Evolutionary conservation across 1,140 invertebrate genomes (phyloP), one percentile per base, ranked within the genome.

Genomic region (Bombus polaris): DNA sequence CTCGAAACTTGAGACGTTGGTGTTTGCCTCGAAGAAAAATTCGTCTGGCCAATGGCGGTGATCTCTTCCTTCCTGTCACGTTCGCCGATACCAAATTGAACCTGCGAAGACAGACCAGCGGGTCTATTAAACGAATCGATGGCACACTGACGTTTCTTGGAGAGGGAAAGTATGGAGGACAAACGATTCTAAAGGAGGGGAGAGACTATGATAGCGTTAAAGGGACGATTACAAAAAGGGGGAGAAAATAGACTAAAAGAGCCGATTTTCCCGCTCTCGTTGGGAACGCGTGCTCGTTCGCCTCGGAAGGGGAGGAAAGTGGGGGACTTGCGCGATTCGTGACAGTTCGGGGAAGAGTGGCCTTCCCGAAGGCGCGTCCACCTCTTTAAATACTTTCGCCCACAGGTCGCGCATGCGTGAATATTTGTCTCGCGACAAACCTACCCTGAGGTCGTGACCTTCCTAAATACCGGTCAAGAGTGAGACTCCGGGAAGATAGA

Each of bases 331-430:
- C 91, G 90, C 90, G 91, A 85, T 90, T 77, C 85, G 90, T 93
- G 92, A 92, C 91, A 92, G 94, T 92, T 89, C 44, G 88, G 89
- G 88, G 88, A 91, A 91, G 86, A 93, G 90, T 94, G 93, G 93
- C 92, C 94, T 94, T 94, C 91, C 86, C 86, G 76, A 91, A 92
- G 86, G 88, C 90, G 82, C 90, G 88, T 89, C 86, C 86, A 92
- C 91, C 91, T 94, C 87, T 94, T 94, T 94, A 94, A 94, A 93
- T 94, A 94, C 94, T 93, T 93, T 94, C 93, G 92, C 91, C 90
- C 78, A 75, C 79, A 77, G 75, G 82, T 85, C 73, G 88, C 91
- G 90, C 93, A 93, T 91, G 92, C 92, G 90, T 89, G 81, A 66
- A 89, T 62, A 77, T 32, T 13, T 59, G 1, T 39, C 10, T 57